Percentiles rank a stretch among this genome's conserved stretches.
Conservation (phyloP, 2,888 invertebrate genomes). For the Quadroppia sp. region DNA sequence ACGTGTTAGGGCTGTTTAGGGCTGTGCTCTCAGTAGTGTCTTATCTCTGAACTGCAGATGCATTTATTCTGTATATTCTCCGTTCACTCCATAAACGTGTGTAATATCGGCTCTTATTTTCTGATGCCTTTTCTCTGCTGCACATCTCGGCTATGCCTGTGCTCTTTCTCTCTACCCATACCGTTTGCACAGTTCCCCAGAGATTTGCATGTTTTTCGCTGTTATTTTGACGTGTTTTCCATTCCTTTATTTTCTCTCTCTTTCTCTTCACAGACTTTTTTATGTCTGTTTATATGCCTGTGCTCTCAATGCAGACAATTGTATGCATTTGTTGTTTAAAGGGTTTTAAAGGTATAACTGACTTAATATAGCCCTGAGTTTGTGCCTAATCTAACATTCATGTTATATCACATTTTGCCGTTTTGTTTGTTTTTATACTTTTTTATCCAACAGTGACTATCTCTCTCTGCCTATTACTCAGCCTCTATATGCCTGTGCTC, state of each 20-base stretch:
- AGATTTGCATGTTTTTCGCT: slow-evolving; percentile 29
- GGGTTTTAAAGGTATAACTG: slow-evolving; percentile 26
- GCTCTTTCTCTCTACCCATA: not conserved
- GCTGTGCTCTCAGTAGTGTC: slow-evolving; percentile 5
- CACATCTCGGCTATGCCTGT: slow-evolving; percentile 6
- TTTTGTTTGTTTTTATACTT: slow-evolving; percentile 34
- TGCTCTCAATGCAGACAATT: not conserved
- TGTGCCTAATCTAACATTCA: slow-evolving; percentile 36
- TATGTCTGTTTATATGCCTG: slow-evolving; percentile 22
- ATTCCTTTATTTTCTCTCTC: slow-evolving; percentile 6
- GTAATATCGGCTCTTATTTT: slow-evolving; percentile 35
- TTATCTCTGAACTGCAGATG: slow-evolving; percentile 27
- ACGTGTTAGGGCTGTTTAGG: slow-evolving; percentile 2
- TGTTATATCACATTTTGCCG: slow-evolving; percentile 29
- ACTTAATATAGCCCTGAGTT: slow-evolving; percentile 12
- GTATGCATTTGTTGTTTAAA: slow-evolving; percentile 8
- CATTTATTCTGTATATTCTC: slow-evolving; percentile 30
- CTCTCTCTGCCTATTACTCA: not conserved
- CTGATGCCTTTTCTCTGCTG: slow-evolving; percentile 4
- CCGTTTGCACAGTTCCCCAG: not conserved
- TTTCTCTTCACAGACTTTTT: not conserved
- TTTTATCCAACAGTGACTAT: not conserved
- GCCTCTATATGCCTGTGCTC: not conserved
- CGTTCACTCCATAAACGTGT: slow-evolving; percentile 26
- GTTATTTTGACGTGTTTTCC: slow-evolving; percentile 33